phyloP scores from a whole-genome alignment of 2,888 invertebrate genomes.

The Plebejus melissa region DNA sequence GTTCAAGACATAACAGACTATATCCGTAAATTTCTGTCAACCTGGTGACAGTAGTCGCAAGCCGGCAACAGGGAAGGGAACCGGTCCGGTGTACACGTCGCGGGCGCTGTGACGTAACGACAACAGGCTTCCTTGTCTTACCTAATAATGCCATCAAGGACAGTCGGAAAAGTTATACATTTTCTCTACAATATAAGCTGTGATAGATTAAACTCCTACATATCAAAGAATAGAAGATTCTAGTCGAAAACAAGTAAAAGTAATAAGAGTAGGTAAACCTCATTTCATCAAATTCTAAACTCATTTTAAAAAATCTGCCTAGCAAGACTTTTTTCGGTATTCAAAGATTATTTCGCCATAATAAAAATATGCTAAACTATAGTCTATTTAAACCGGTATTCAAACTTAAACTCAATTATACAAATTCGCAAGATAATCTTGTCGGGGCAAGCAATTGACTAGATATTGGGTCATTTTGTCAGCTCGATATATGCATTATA shows the following conservation, averaged over 20 bases:
- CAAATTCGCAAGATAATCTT: slow-evolving; percentile 9
- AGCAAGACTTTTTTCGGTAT: no score
- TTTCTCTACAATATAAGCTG: neutral
- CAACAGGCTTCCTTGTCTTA: neutral
- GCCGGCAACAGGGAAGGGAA: slow-evolving; percentile 12
- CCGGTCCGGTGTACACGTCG: slow-evolving; percentile 6
- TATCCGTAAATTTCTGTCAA: neutral
- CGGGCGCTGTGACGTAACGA: neutral
- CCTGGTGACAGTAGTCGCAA: neutral
- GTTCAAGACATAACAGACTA: neutral
- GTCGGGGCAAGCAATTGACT: slow-evolving; percentile 6
- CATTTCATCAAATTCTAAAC: no score
- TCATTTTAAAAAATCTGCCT: no score
- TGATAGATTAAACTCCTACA: no score
- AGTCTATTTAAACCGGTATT: neutral
- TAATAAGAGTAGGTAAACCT: no score
- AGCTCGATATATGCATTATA: slow-evolving; percentile 3
- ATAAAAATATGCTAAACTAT: neutral
- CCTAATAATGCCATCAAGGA: slow-evolving; percentile 6
- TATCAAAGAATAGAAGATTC: no score
- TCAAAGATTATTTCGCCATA: neutral
- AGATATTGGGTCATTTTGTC: slow-evolving; percentile 11
- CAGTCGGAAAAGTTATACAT: slow-evolving; percentile 1
- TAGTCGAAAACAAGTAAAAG: no score
- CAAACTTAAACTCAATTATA: neutral